A percentile compares a stretch with the other conserved stretches of the same genome.
phyloP scores from a whole-genome alignment of 2,888 invertebrate genomes.

The Autographa pulchrina region DNA sequence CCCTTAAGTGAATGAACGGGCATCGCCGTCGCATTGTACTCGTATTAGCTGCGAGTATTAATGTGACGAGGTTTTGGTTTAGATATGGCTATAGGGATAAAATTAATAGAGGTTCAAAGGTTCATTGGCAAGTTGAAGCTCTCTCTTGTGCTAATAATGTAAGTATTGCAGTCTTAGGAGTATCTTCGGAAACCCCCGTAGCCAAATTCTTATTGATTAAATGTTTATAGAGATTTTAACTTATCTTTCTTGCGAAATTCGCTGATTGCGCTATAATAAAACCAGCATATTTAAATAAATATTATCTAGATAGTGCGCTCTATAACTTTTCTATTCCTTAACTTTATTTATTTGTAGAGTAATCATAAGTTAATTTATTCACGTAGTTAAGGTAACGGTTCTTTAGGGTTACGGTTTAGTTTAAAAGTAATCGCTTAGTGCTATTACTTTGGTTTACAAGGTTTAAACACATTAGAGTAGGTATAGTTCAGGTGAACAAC shows the following conservation, averaged over 20 bases:
- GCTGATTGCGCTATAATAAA: no score
- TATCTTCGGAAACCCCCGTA: no score
- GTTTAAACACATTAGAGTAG: slow-evolving; percentile 40
- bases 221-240: no score
- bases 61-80: slow-evolving; percentile 22
- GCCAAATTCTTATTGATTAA: no score
- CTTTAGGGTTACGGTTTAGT: slow-evolving; percentile 43
- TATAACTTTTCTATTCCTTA: slow-evolving; percentile 20
- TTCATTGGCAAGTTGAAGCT: no score
- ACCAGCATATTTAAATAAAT: no score
- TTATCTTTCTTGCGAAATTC: no score
- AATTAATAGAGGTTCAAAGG: no score
- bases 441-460: slow-evolving; percentile 51
- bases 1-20: slow-evolving; percentile 84
- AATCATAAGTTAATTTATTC: slow-evolving; percentile 70
- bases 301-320: background rate
- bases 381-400: slow-evolving; percentile 62
- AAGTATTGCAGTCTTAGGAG: background rate
- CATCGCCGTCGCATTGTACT: slow-evolving; percentile 52
- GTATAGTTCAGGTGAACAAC: slow-evolving; percentile 32
- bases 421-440: slow-evolving; percentile 41
- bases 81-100: background rate
- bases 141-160: no score
- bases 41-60: slow-evolving; percentile 37
- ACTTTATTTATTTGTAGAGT: slow-evolving; percentile 67